Evolutionary conservation across 2,888 invertebrate genomes (phyloP).

Genomic region (Agrochola litura): DNA sequence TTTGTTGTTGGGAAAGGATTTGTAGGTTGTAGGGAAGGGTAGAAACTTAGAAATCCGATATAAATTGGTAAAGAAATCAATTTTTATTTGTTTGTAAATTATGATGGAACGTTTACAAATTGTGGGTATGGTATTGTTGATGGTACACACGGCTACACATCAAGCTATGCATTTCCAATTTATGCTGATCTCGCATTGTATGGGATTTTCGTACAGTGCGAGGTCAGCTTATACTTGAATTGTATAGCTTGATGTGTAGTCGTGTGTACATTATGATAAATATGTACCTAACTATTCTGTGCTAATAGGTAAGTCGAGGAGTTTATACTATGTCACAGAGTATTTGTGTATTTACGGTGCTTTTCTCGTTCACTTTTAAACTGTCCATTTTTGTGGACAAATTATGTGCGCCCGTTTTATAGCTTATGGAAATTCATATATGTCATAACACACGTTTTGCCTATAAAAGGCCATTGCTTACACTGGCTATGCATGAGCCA

Average conservation of each 20-base stretch:
- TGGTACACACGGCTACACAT: no score
- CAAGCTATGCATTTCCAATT: no score
- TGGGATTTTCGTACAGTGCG: no score
- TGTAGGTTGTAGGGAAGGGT: not conserved
- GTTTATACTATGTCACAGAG: not conserved
- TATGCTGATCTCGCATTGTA: no score
- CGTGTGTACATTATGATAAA: no score
- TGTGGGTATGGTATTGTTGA: not conserved
- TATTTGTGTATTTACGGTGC: not conserved
- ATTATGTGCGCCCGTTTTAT: not conserved
- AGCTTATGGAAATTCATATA: not conserved
- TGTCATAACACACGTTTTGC: not conserved
- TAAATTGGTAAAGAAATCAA: constrained; percentile 2
- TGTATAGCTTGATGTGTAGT: no score
- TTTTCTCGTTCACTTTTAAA: not conserved
- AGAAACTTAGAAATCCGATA: not conserved
- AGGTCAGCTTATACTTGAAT: no score
- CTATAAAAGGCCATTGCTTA: not conserved
- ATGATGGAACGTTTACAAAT: not conserved
- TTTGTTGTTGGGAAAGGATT: constrained; percentile 17
- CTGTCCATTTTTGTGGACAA: not conserved
- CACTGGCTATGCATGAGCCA: not conserved
- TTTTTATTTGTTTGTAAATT: not conserved
- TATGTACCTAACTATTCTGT: no score
- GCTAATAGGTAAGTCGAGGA: not conserved